phyloP scores from a whole-genome alignment of 2,113 vertebrate genomes.

The Buteo buteo region DNA sequence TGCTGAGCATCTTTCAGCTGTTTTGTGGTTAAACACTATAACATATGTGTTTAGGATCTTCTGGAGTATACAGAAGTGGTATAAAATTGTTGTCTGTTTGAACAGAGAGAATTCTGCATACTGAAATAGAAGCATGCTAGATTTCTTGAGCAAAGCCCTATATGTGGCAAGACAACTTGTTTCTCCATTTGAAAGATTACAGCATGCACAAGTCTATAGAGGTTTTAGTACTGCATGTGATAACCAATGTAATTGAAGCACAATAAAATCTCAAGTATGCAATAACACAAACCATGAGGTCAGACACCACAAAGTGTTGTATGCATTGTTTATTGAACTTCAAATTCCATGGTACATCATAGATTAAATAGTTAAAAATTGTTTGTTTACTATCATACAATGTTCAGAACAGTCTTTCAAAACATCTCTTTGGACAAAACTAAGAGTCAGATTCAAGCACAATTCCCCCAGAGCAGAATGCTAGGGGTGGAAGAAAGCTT shows the following conservation, averaged over 20 bases:
- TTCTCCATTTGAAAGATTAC: background rate
- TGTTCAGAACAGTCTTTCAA: constrained; percentile 34
- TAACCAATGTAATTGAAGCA: background rate
- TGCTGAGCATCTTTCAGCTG: background rate
- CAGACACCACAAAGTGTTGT: background rate
- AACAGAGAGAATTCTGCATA: background rate
- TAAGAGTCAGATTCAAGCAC: constrained; percentile 26
- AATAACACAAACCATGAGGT: background rate
- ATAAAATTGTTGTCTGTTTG: background rate
- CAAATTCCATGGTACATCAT: constrained; percentile 6
- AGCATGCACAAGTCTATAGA: background rate
- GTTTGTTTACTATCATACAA: constrained; percentile 13
- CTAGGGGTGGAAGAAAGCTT: background rate
- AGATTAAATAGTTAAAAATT: constrained; percentile 59
- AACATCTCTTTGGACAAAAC: constrained; percentile 39
- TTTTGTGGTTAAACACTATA: background rate
- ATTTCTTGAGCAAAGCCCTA: background rate
- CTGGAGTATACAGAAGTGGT: background rate
- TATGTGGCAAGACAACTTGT: background rate
- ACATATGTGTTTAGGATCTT: background rate
- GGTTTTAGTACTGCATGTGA: background rate
- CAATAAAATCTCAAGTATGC: background rate
- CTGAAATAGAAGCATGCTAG: rapidly evolving
- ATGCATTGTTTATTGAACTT: constrained; percentile 42
- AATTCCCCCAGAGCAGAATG: background rate